Percentiles rank a stretch among this genome's conserved stretches.
Conservation (phyloP, 2,113 vertebrate genomes). For the Oryzias melastigma region DNA sequence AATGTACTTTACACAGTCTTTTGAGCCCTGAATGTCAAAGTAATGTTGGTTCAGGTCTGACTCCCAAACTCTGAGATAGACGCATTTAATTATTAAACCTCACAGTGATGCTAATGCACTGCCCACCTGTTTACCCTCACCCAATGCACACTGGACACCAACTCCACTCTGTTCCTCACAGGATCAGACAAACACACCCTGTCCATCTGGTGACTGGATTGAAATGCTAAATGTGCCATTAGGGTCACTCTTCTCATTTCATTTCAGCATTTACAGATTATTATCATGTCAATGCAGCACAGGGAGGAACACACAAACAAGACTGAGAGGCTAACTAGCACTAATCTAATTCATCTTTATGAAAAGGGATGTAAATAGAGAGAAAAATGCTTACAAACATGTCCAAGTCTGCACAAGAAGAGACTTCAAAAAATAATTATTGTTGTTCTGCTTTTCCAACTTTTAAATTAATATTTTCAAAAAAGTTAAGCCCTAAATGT, state of each 20-base stretch:
- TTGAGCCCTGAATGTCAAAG: background rate
- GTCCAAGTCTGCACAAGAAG: background rate
- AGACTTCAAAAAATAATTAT: background rate
- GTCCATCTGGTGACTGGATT: conserved; percentile 22
- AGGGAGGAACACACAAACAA: conserved; percentile 40
- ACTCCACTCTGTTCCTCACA: background rate
- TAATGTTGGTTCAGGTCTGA: background rate
- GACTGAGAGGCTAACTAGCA: conserved; percentile 25
- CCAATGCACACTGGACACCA: background rate
- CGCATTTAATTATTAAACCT: background rate
- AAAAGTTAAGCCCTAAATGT: too few relatives aligned
- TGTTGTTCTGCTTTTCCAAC: background rate
- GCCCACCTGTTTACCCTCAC: conserved; percentile 6
- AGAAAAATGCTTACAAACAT: background rate
- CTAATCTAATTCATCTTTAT: conserved; percentile 51
- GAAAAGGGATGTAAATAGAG: conserved; percentile 35
- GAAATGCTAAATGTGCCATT: conserved; percentile 48
- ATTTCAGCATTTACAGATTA: conserved; percentile 44
- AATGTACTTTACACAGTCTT: background rate
- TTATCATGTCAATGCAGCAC: conserved; percentile 55
- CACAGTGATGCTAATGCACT: conserved; percentile 34
- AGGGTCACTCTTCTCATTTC: conserved; percentile 35
- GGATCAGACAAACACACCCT: conserved; percentile 22
- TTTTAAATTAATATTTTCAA: background rate
- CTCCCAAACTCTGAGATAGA: background rate